Base-by-base conservation (phyloP, 2,888 invertebrate genomes). In the Gibbula magus region DNA sequence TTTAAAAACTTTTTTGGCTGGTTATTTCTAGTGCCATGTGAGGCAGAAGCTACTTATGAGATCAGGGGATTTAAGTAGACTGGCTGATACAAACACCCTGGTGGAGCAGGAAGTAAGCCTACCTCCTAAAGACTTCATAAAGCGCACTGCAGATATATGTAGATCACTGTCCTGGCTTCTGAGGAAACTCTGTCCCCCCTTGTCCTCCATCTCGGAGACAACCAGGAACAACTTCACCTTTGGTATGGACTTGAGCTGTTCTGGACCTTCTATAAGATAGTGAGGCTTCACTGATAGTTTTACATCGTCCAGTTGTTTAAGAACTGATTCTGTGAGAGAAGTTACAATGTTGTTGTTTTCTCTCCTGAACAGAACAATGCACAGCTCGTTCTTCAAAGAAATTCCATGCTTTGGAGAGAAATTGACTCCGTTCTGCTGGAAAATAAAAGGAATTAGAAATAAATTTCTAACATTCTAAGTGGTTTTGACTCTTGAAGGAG, bases 171-270 rank as follows among this genome's bases (percentile, higher is more conserved):
- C 85, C 29, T 86, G 77, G n/a, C 16, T 22, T 18, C 76, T 25
- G 29, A 67, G 39, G 20, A 76, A 51, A 35, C 78, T 75, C n/a
- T 76, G 77, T 13, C 84, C 83, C 45, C 83, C 77, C 4, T 83
- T 84, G 74, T 87, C 87, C 51, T 88, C 88, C 74, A 86, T 79
- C 81, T 91, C 89, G 8, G 87, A 85, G 18, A 91, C 82, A 3
- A 89, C 84, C 52, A 90, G 82, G 78, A 88, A 91, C 56, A 90
- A 82, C 52, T 87, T 86, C 32, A 88, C 87, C 52, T 86, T 85
- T 18, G 90, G 90, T 54, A 88, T 83, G 61, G 84, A 85, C 39
- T 87, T 84, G 18, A 91, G 79, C 76, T 87, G 86, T 10, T 89
- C 90, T 35, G 83, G 80, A 0, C 85, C 82, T 75, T 87, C 88